A percentile compares a stretch with the other conserved stretches of the same genome.
Conservation (phyloP, 2,888 invertebrate genomes). For the Slavum lentiscoides region DNA sequence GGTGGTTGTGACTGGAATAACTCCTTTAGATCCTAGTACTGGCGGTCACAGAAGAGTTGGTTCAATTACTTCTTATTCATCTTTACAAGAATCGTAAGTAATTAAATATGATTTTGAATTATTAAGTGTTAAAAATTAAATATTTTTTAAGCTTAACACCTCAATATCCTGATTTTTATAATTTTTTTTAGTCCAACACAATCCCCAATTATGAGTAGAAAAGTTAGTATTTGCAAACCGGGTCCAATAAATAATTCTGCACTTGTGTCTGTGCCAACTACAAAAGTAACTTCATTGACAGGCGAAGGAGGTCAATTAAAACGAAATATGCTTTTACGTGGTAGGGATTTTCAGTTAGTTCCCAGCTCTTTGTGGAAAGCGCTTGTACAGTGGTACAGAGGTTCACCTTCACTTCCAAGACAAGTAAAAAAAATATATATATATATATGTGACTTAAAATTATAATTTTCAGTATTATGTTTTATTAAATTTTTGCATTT, state of each 20-base stretch:
- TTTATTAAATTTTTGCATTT: conserved; percentile 8
- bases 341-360: conserved; percentile 82
- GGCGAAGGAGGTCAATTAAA: conserved; percentile 86
- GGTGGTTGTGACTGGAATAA: conserved; percentile 55
- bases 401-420: conserved; percentile 56
- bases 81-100: conserved; percentile 46
- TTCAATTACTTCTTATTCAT: conserved; percentile 46
- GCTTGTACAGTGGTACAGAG: conserved; percentile 76
- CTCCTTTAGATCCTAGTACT: conserved; percentile 50
- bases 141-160: background rate
- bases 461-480: background rate
- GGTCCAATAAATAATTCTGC: conserved; percentile 78
- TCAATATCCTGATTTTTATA: background rate
- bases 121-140: background rate
- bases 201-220: conserved; percentile 54
- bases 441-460: background rate
- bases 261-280: conserved; percentile 67
- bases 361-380: conserved; percentile 88
- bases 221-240: conserved; percentile 60
- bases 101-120: background rate
- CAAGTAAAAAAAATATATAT: conserved; percentile 55
- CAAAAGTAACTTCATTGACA: conserved; percentile 73
- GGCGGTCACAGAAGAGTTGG: conserved; percentile 49
- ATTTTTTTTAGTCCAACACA: conserved; percentile 56
- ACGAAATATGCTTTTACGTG: conserved; percentile 73